Conservation (phyloP, 2,797 vertebrate genomes). For the Phalanger gymnotis region DNA sequence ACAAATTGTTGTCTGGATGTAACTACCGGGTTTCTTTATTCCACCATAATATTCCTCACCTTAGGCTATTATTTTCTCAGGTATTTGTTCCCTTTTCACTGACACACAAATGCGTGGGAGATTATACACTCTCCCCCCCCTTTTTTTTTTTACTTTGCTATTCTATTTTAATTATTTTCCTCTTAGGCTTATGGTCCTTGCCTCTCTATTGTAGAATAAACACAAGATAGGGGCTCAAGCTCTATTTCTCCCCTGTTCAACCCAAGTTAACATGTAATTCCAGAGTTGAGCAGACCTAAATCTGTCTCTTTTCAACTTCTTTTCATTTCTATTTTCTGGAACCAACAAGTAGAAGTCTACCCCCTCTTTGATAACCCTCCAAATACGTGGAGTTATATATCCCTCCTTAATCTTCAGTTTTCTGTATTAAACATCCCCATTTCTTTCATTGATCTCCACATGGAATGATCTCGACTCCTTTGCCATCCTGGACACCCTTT, state of each 20-base stretch:
- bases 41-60: not conserved
- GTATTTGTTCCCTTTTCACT: not conserved
- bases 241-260: not conserved
- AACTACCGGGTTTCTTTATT: not conserved
- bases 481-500: not conserved
- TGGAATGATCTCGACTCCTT: not conserved
- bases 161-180: not conserved
- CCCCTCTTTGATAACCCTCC: not conserved
- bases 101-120: not conserved
- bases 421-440: not conserved
- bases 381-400: not conserved
- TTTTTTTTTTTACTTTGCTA: not conserved
- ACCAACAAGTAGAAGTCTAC: not conserved
- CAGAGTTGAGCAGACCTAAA: not conserved
- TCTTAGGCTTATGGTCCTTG: not conserved
- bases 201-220: not conserved
- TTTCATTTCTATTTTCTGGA: not conserved
- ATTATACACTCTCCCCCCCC: not conserved
- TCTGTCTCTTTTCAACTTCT: too few relatives aligned
- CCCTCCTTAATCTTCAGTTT: not conserved
- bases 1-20: not conserved
- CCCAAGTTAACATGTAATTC: not conserved
- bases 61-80: not conserved
- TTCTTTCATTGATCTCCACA: not conserved
- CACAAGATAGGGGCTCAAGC: not conserved